Conservation (phyloP, 2,888 invertebrate genomes). For the Drosophila fulvimacula region DNA sequence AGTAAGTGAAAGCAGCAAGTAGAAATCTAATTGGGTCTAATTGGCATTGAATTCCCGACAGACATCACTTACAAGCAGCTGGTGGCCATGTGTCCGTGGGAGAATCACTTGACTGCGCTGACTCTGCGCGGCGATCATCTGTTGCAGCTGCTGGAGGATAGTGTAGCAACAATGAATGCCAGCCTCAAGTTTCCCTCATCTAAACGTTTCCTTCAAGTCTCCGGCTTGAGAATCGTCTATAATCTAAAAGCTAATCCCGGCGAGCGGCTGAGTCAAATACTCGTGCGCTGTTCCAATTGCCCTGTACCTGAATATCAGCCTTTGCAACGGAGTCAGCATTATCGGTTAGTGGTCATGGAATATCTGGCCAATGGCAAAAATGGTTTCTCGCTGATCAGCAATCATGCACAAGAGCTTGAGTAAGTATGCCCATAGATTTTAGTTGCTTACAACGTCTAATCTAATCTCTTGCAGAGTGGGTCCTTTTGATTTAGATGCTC, state of each 20-base stretch:
- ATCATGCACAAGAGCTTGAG: slow-evolving; percentile 78
- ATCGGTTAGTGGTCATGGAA: slow-evolving; percentile 87
- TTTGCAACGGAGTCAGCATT: slow-evolving; percentile 86
- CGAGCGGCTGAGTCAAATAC: slow-evolving; percentile 86
- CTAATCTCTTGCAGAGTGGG: slow-evolving; percentile 60
- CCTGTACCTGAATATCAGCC: slow-evolving; percentile 87
- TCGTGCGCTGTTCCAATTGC: slow-evolving; percentile 88
- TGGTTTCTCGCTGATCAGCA: slow-evolving; percentile 86
- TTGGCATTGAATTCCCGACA: slow-evolving; percentile 67
- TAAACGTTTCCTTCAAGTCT: slow-evolving; percentile 86
- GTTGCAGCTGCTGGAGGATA: slow-evolving; percentile 87
- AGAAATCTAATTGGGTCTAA: not conserved
- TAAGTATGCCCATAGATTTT: slow-evolving; percentile 33
- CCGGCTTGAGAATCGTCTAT: slow-evolving; percentile 85
- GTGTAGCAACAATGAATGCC: slow-evolving; percentile 82
- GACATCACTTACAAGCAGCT: slow-evolving; percentile 90
- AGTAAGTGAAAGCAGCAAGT: slow-evolving; percentile 83
- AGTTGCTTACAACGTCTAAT: not conserved
- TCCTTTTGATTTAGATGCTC: slow-evolving; percentile 75
- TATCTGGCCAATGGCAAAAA: slow-evolving; percentile 90
- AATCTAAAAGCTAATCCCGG: slow-evolving; percentile 87
- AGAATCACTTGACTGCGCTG: slow-evolving; percentile 90
- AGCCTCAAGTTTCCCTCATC: slow-evolving; percentile 52
- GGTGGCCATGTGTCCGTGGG: slow-evolving; percentile 90
- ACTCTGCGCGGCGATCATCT: slow-evolving; percentile 89